Conservation (phyloP, 1,140 invertebrate species). For the Nomia melanderi region DNA sequence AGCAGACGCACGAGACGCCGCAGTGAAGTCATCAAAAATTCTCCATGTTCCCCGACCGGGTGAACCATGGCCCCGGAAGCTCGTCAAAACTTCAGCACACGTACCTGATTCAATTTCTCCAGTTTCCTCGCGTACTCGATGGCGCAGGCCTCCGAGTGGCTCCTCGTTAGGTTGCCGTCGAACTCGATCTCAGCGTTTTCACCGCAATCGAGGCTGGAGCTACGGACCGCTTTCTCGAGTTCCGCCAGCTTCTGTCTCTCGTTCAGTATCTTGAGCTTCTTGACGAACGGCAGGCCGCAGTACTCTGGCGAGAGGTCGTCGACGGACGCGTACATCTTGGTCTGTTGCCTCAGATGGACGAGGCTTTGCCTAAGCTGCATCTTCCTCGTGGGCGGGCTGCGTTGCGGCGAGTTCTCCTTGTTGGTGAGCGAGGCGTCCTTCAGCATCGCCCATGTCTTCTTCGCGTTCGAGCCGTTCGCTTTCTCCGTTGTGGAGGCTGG, state of each 20-base stretch:
- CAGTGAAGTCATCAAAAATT: too few species aligned
- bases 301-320: constrained; percentile 94
- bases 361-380: constrained; percentile 70
- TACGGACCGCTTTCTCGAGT: constrained; percentile 88
- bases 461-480: constrained; percentile 53
- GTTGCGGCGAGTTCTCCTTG: constrained; percentile 63
- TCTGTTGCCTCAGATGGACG: constrained; percentile 76
- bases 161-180: constrained; percentile 83
- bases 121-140: constrained; percentile 79
- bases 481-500: constrained; percentile 42
- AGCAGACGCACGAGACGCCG: too few species aligned
- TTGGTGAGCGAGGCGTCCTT: constrained; percentile 75
- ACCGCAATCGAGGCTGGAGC: constrained; percentile 90
- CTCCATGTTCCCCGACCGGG: too few species aligned
- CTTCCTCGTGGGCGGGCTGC: constrained; percentile 62
- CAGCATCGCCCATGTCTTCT: constrained; percentile 77
- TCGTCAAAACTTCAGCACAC: not conserved
- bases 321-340: constrained; percentile 88
- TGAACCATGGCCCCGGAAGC: too few species aligned
- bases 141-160: constrained; percentile 83
- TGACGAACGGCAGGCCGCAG: constrained; percentile 92
- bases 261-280: constrained; percentile 93
- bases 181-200: constrained; percentile 82
- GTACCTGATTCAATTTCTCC: constrained; percentile 75
- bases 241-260: constrained; percentile 92